These are phyloP conservation scores for Nesogale talazaci DNA, from an alignment of 2,113 vertebrate species.

Conservation along the genomic window DNA sequence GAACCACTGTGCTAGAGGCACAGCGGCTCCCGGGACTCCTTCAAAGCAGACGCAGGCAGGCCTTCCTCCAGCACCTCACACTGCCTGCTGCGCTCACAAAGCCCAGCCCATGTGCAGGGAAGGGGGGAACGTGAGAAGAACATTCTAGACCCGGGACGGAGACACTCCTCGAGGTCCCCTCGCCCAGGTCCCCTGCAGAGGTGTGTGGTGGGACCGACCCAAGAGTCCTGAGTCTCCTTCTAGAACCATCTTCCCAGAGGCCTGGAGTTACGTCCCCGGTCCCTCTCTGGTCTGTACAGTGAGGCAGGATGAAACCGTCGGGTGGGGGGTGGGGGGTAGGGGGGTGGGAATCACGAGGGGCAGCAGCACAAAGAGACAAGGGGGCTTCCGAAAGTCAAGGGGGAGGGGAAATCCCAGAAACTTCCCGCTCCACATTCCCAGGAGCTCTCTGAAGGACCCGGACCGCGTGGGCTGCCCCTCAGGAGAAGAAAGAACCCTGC, in stretches of 20 bases:
- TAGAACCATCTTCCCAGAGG: neutral
- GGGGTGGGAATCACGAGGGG: accelerated
- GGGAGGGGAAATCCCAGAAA: too few species aligned
- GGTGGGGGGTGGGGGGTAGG: accelerated
- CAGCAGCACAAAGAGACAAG: too few species aligned
- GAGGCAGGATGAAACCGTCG: accelerated
- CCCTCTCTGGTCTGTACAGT: neutral
- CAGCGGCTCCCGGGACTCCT: neutral
- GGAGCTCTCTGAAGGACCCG: too few species aligned
- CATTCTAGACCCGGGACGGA: neutral
- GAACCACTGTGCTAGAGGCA: neutral
- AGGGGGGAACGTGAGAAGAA: neutral
- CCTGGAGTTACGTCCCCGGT: neutral
- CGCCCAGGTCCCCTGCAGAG: neutral
- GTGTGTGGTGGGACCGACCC: neutral
- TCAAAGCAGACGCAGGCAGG: neutral
- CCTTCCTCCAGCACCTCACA: neutral
- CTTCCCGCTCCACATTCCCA: too few species aligned
- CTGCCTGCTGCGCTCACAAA: neutral
- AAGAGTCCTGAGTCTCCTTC: neutral
- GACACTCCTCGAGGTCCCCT: neutral
- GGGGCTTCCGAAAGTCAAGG: too few species aligned
- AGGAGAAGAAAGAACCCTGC: neutral
- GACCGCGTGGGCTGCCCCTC: accelerated
- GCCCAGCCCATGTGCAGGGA: neutral